A percentile compares a stretch with the other conserved stretches of the same genome.
Conservation (phyloP, 2,113 vertebrate genomes). For the Cnemophilus loriae region DNA sequence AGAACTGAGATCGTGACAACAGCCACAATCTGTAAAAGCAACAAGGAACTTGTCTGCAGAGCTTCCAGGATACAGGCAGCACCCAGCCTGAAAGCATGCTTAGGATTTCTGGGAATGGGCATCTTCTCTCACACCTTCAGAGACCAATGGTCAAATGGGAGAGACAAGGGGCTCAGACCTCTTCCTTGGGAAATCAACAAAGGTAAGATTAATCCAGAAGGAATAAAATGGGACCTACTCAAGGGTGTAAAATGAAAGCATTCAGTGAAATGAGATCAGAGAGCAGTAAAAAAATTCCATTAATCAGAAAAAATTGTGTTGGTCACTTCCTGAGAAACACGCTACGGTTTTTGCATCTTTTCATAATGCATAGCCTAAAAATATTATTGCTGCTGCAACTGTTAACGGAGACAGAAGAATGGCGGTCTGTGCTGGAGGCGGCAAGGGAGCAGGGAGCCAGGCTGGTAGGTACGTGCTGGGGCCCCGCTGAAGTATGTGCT, state of each 20-base stretch:
- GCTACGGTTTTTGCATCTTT: not conserved
- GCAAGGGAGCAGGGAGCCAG: slow-evolving; percentile 64
- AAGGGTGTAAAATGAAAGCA: not conserved
- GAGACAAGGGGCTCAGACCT: not conserved
- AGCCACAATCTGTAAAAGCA: not conserved
- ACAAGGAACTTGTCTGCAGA: not conserved
- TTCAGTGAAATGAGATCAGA: slow-evolving; percentile 5
- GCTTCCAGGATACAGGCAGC: not conserved
- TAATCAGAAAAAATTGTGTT: not conserved
- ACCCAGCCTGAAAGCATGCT: not conserved
- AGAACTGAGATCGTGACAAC: not conserved
- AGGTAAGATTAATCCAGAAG: not conserved
- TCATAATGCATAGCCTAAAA: slow-evolving; percentile 30
- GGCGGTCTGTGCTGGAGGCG: slow-evolving; percentile 74
- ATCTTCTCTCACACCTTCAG: not conserved
- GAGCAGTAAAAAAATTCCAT: not conserved
- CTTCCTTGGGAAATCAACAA: not conserved
- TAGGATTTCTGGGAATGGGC: not conserved
- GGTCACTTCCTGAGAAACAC: not conserved
- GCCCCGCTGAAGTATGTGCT: slow-evolving; percentile 77
- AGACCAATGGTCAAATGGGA: not conserved
- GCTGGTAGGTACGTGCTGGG: slow-evolving; percentile 70
- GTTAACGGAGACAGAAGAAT: slow-evolving; percentile 56
- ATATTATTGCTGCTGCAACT: slow-evolving; percentile 26
- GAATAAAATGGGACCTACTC: not conserved